These are phyloP conservation scores for Diaperis boleti DNA, from an alignment of 2,888 invertebrate genomes.

Conservation along the genomic window DNA sequence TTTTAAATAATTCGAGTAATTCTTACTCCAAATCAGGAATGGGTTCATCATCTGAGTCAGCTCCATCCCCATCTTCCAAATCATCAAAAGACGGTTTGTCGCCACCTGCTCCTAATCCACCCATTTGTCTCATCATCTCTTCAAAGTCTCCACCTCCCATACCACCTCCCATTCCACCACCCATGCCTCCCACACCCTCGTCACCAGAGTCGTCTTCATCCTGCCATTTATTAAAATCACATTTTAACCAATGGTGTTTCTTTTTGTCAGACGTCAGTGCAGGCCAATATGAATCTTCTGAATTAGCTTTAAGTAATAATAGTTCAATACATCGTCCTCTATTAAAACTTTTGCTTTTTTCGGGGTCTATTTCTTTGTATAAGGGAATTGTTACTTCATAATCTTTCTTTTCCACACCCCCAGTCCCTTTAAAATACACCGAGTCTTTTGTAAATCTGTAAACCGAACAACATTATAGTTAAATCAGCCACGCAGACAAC, in stretches of 20 bases:
- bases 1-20: conserved; percentile 12
- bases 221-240: conserved; percentile 98
- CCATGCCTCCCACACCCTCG: conserved; percentile 71
- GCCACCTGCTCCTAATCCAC: conserved; percentile 71
- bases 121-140: conserved; percentile 83
- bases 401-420: conserved; percentile 84
- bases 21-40: conserved; percentile 79
- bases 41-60: conserved; percentile 85
- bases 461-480: conserved; percentile 13
- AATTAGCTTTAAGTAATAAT: conserved; percentile 75
- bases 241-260: conserved; percentile 96
- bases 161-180: conserved; percentile 65
- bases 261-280: conserved; percentile 85
- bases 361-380: conserved; percentile 84
- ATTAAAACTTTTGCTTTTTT: conserved; percentile 79
- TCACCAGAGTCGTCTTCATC: conserved; percentile 96
- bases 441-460: conserved; percentile 77
- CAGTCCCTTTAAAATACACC: conserved; percentile 87
- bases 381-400: conserved; percentile 92
- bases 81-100: conserved; percentile 82
- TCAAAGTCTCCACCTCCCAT: conserved; percentile 71
- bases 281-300: conserved; percentile 87
- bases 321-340: conserved; percentile 83
- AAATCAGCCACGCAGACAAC: background rate
- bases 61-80: conserved; percentile 71